These are phyloP conservation scores for Globodera rostochiensis DNA, from an alignment of 1,140 invertebrate genomes.

Conservation along the genomic window DNA sequence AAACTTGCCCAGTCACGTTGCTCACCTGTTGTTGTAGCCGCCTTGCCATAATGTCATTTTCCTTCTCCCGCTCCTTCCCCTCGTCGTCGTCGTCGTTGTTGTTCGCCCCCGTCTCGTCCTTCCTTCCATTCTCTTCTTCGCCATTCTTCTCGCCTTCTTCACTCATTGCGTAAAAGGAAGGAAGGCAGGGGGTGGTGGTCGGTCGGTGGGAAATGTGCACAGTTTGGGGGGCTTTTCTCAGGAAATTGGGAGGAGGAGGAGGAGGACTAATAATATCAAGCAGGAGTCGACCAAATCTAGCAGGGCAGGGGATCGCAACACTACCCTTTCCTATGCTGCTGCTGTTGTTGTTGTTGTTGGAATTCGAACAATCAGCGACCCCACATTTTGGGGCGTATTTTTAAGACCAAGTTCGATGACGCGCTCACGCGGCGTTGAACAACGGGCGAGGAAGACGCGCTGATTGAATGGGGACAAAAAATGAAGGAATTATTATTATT, in stretches of 20 bases:
- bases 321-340: neutral
- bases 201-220: neutral
- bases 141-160: neutral
- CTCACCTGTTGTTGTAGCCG: conserved; percentile 5
- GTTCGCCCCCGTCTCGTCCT: neutral
- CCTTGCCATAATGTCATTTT: neutral
- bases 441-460: neutral
- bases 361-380: neutral
- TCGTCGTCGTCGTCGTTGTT: conserved; percentile 6
- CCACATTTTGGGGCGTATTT: neutral
- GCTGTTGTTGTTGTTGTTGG: neutral
- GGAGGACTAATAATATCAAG: neutral
- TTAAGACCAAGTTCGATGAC: neutral
- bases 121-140: conserved; percentile 1
- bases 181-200: neutral
- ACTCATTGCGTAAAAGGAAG: neutral
- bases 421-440: neutral
- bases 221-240: neutral
- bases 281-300: neutral
- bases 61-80: neutral
- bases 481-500: neutral
- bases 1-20: neutral
- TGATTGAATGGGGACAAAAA: neutral
- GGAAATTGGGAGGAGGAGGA: too few relatives aligned
- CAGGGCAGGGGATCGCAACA: neutral